These are phyloP conservation scores for Chymomyza caudatula DNA, from an alignment of 2,888 invertebrate genomes.

Conservation along the genomic window DNA sequence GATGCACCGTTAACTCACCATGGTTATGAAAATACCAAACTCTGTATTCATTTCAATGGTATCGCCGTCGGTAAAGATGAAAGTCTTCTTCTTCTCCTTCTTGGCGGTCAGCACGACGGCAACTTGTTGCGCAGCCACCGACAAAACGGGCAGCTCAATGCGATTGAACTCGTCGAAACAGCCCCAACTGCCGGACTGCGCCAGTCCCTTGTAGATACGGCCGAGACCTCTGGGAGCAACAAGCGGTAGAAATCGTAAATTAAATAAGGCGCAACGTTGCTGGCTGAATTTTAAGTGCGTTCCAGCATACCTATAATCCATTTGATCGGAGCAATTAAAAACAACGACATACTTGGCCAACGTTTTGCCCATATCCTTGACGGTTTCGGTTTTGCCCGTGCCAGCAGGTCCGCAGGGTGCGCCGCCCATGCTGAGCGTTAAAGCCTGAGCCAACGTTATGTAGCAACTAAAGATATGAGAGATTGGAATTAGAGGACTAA, in stretches of 20 bases:
- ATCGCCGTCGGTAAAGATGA: conserved; percentile 97
- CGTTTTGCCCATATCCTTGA: conserved; percentile 98
- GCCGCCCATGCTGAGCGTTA: conserved; percentile 97
- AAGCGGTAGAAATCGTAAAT: conserved; percentile 19
- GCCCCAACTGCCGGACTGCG: conserved; percentile 98
- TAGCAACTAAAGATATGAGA: conserved; percentile 85
- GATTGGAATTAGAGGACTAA: neutral
- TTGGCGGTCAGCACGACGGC: conserved; percentile 94
- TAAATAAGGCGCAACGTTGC: conserved; percentile 29
- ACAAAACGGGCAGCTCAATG: conserved; percentile 94
- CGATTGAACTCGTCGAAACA: conserved; percentile 99
- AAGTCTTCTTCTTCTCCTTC: conserved; percentile 94
- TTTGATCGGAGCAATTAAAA: conserved; percentile 98
- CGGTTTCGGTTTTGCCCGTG: conserved; percentile 98
- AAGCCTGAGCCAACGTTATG: conserved; percentile 96
- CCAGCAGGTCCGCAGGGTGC: conserved; percentile 98
- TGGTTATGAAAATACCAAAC: conserved; percentile 97
- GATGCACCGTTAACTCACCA: conserved; percentile 81
- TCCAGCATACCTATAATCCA: conserved; percentile 88
- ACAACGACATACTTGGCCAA: conserved; percentile 97
- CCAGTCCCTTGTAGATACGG: conserved; percentile 95
- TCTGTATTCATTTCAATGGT: conserved; percentile 94
- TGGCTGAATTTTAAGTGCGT: conserved; percentile 37
- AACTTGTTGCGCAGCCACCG: conserved; percentile 98
- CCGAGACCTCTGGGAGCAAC: conserved; percentile 86